A percentile compares a stretch with the other conserved stretches of the same genome.
Evolutionary conservation across 1,140 invertebrate species (phyloP).

Genomic region (Ruditapes philippinarum): DNA sequence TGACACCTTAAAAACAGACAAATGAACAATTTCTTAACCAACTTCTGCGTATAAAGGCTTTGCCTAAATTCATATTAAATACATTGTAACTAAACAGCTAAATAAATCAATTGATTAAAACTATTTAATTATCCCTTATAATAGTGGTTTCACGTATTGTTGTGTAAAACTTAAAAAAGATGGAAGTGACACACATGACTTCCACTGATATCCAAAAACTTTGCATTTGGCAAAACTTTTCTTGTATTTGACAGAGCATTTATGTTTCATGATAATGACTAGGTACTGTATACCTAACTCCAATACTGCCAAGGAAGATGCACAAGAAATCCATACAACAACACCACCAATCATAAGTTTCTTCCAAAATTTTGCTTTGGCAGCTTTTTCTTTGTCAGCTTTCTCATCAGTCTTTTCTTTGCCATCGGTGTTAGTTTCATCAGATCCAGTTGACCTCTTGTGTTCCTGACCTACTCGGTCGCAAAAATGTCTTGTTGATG

Average conservation of each 20-base stretch:
- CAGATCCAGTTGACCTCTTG: neutral
- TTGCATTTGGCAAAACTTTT: no score
- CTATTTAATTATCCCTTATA: no score
- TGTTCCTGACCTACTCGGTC: neutral
- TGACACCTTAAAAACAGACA: neutral
- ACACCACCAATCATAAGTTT: neutral
- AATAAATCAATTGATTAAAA: no score
- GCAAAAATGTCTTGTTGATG: neutral
- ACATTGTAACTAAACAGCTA: no score
- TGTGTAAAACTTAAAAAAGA: neutral
- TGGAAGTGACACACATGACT: no score
- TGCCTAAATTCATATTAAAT: no score
- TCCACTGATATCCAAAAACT: neutral
- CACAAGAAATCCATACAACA: neutral
- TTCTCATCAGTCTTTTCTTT: neutral
- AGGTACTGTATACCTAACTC: neutral
- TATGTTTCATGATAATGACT: no score
- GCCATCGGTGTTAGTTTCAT: neutral
- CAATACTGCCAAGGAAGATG: neutral
- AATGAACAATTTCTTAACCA: neutral
- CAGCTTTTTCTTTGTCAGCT: neutral
- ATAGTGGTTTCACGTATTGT: neutral
- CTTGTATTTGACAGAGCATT: no score
- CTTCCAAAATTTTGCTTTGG: neutral
- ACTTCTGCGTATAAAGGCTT: no score